Percentiles rank a stretch among this genome's conserved stretches.
phyloP scores from a whole-genome alignment of 2,113 vertebrate genomes.

The Phoxinus phoxinus region DNA sequence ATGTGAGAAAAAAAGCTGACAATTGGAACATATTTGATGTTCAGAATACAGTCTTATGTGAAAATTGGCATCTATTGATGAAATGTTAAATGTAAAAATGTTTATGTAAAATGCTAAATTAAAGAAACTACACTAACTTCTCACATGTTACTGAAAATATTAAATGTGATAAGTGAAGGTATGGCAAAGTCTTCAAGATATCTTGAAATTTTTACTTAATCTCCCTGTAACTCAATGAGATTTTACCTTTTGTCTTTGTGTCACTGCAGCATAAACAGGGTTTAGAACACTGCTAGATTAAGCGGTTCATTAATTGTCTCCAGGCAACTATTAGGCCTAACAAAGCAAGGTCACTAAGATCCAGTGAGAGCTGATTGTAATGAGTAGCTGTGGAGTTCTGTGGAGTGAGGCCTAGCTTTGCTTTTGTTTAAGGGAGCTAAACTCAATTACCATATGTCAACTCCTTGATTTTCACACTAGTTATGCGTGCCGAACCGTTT shows the following conservation, averaged over 20 bases:
- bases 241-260: not conserved
- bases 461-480: not conserved
- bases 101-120: not conserved
- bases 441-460: conserved; percentile 1
- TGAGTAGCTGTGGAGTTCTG: not conserved
- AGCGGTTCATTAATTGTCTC: conserved; percentile 42
- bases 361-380: conserved; percentile 10
- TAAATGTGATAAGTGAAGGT: not conserved
- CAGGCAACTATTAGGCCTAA: conserved; percentile 40
- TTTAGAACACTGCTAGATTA: conserved; percentile 25
- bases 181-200: not conserved
- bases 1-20: not conserved
- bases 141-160: not conserved
- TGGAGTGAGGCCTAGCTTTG: conserved; percentile 4
- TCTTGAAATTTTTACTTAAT: conserved; percentile 25
- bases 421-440: conserved; percentile 23
- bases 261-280: not conserved
- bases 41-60: not conserved
- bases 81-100: not conserved
- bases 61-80: not conserved
- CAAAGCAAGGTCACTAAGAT: conserved; percentile 43
- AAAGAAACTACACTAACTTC: not conserved
- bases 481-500: not conserved
- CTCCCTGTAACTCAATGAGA: not conserved
- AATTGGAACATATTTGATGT: not conserved